Base-by-base conservation (phyloP, 2,113 vertebrate genomes). In the Amphilophus citrinellus region DNA sequence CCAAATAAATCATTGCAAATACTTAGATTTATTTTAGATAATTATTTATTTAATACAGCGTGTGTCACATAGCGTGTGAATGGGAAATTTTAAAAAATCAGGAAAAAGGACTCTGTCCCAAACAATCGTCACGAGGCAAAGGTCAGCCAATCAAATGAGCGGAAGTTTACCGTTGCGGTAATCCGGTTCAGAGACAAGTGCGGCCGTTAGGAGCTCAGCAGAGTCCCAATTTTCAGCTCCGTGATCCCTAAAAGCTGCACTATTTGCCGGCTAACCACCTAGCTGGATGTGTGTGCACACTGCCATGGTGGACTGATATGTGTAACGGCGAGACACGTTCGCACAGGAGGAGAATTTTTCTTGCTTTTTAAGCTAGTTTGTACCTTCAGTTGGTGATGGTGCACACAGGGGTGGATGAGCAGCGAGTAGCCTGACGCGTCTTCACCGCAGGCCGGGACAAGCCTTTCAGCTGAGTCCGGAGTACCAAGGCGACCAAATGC, bases 141-240 rank as follows among this genome's bases (percentile, higher is more conserved):
- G 93, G 84, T 87, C 83, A 90, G 22, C 94, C 95, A 95, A 95
- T 95, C 84, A 92, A 86, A 87, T 4, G 58, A 80, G 87, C 89
- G 91, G 91, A 94, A 94, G 89, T 89, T 77, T 88, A 88, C 20
- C 68, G 76, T 90, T 93, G 92, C 91, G 78, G 94, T 95, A 92
- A 91, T 95, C 93, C 91, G 90, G 93, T 94, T 94, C 91, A 85
- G 93, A 94, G 90, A 91, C 91, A 90, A 93, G 92, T 93, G 94
- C 93, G 94, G 91, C 92, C 90, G 93, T 79, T 32, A 27, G 61
- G 10, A 90, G 22, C 80, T 37, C 35, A 80, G 77, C 65, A 77
- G 79, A 39, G 24, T 59, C 22, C 6, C 63, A 13, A 10, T 75
- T 58, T 86, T 37, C 20, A 47, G 27, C 5, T n/a, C 61, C 47